Evolutionary conservation across 2,888 invertebrate species (phyloP), one percentile per base, ranked within the genome.

Genomic region (Pristionchus mayeri): DNA sequence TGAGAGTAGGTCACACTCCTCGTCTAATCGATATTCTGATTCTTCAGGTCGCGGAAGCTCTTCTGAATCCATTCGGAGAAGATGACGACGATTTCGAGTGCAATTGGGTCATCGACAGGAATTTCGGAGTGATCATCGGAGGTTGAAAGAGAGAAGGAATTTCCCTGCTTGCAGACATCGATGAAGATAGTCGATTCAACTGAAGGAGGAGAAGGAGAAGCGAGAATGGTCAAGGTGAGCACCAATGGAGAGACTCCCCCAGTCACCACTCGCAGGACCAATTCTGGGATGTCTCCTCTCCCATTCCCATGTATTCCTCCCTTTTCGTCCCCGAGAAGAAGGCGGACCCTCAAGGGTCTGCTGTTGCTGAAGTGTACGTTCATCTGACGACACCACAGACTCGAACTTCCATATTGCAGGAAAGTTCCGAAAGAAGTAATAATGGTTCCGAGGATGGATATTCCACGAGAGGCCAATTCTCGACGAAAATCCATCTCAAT

Each of bases 11-110:
- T 67, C 34, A 16, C 34, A 1, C n/a, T n/a, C n/a, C n/a, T n/a
- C n/a, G n/a, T n/a, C n/a, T n/a, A n/a, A n/a, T n/a, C n/a, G n/a
- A n/a, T n/a, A n/a, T n/a, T n/a, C n/a, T n/a, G n/a, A n/a, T n/a
- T 37, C 3, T 0, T 76, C 48, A 48, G 75, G 84, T 84, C 3
- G 85, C 85, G 24, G 85, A 85, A 34, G 85, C 85, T 18, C 80
- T 85, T 24, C 71, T 85, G 27, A 85, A 85, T 52, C 85, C 85
- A 34, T 85, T 85, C 40, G 85, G n/a, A n/a, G n/a, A n/a, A n/a
- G n/a, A n/a, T n/a, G n/a, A n/a, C n/a, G n/a, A n/a, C n/a, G n/a
- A n/a, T n/a, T n/a, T n/a, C n/a, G n/a, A n/a, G n/a, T n/a, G n/a
- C n/a, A n/a, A n/a, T n/a, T n/a, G n/a, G n/a, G n/a, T 85, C n/a